Percentiles rank a stretch among this genome's conserved stretches.
Evolutionary conservation across 2,113 vertebrate genomes (phyloP).

Genomic region (Cynopterus brachyotis): DNA sequence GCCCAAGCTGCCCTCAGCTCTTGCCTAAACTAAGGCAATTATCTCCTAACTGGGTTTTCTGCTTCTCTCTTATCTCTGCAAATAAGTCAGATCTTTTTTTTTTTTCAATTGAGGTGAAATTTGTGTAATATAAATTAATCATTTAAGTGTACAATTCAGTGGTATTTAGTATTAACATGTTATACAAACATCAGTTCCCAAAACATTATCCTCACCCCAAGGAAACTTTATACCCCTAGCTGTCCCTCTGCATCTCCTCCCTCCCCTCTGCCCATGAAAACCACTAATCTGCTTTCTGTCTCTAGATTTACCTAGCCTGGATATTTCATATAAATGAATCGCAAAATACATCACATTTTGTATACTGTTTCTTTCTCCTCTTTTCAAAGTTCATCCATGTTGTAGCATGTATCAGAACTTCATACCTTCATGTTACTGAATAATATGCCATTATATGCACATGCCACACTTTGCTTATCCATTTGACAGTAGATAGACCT

Average conservation of each 20-base stretch:
- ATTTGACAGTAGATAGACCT: not conserved
- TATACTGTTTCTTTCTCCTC: not conserved
- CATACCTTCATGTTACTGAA: not conserved
- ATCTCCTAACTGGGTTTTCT: not conserved
- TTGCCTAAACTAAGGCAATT: not conserved
- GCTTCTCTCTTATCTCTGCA: not conserved
- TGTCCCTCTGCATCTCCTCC: not conserved
- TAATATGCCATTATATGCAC: not conserved
- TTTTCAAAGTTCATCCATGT: not conserved
- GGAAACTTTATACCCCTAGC: not conserved
- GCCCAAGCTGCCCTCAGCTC: not conserved
- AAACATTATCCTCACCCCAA: not conserved
- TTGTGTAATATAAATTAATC: not conserved
- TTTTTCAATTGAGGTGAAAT: not conserved
- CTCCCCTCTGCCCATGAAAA: not conserved
- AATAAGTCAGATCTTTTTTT: not conserved
- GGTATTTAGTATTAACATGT: not conserved
- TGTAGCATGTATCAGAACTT: not conserved
- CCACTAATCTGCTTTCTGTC: not conserved
- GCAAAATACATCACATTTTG: not conserved
- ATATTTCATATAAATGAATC: not conserved
- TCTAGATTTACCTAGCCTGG: not conserved
- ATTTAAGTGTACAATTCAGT: not conserved
- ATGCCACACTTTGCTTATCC: not conserved
- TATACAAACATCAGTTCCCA: not conserved